Conservation (phyloP, 2,888 invertebrate genomes). For the Machimus rusticus region DNA sequence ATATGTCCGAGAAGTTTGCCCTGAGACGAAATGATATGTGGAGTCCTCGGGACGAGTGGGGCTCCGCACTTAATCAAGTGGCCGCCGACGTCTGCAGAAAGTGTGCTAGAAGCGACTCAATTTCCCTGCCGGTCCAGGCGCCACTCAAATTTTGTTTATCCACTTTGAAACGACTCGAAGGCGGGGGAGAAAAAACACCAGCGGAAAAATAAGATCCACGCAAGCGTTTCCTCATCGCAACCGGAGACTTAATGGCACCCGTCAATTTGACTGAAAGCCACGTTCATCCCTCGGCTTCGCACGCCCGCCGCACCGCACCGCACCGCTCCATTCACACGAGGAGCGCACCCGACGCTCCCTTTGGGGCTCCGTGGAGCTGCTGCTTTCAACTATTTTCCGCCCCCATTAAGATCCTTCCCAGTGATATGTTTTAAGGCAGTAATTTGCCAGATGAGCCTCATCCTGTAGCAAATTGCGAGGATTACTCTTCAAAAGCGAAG, state of each 20-base stretch:
- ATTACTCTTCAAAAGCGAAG: constrained; percentile 20
- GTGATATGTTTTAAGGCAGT: constrained; percentile 26
- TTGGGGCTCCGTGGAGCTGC: not conserved
- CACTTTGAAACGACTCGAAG: not conserved
- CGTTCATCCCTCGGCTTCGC: constrained; percentile 3
- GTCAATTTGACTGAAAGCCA: constrained; percentile 33
- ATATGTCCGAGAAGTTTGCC: constrained; percentile 23
- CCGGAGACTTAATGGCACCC: constrained; percentile 33
- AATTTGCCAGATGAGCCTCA: constrained; percentile 30
- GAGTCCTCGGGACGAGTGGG: not conserved
- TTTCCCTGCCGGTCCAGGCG: not conserved
- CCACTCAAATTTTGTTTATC: not conserved
- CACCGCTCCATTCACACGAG: not conserved
- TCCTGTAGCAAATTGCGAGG: constrained; percentile 22
- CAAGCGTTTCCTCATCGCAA: constrained; percentile 7
- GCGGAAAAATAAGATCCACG: not conserved
- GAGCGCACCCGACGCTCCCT: not conserved
- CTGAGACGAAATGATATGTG: not conserved
- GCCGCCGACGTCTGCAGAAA: not conserved
- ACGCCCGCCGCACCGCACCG: not conserved
- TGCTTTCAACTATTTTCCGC: constrained; percentile 38
- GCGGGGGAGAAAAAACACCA: not conserved
- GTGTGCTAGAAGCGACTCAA: not conserved
- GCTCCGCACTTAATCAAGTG: constrained; percentile 30
- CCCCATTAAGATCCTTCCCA: constrained; percentile 32